phyloP scores from a whole-genome alignment of 2,888 invertebrate genomes.

The Sinopyrophorus schimmeli region DNA sequence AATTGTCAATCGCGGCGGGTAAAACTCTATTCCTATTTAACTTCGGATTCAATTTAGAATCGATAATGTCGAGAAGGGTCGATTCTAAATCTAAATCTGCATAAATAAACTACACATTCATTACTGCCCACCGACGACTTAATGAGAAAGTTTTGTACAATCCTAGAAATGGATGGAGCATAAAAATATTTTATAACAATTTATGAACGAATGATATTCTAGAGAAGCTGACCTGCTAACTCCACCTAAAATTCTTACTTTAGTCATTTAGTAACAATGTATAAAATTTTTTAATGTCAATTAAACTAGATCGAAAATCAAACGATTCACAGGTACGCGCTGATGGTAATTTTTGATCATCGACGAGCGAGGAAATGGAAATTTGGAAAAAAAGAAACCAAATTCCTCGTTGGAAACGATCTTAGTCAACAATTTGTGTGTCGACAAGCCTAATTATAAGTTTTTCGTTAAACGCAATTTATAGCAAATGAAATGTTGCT shows the following conservation, averaged over 20 bases:
- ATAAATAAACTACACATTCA: constrained; percentile 29
- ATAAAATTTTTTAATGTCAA: too few species aligned
- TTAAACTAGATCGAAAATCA: too few species aligned
- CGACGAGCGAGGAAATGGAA: too few species aligned
- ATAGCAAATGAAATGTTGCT: too few species aligned
- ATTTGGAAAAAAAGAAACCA: too few species aligned
- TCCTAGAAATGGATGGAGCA: constrained; percentile 48
- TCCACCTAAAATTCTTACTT: constrained; percentile 9
- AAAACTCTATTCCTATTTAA: constrained; percentile 27
- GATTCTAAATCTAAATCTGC: constrained; percentile 20
- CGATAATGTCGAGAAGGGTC: constrained; percentile 21
- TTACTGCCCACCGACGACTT: constrained; percentile 37
- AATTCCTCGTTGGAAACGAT: too few species aligned
- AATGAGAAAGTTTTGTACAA: constrained; percentile 49
- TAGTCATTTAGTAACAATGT: too few species aligned
- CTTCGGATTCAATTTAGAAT: constrained; percentile 23
- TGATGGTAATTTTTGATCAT: too few species aligned
- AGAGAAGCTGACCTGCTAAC: constrained; percentile 20
- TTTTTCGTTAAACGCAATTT: too few species aligned
- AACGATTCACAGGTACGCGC: too few species aligned
- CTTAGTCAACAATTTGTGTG: too few species aligned
- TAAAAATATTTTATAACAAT: constrained; percentile 44
- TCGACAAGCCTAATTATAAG: too few species aligned
- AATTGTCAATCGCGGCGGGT: constrained; percentile 46
- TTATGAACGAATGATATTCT: constrained; percentile 28